A percentile compares a stretch with the other conserved stretches of the same genome.
Evolutionary conservation across 2,113 vertebrate genomes (phyloP).

Genomic region (Colistium nudipinnis): DNA sequence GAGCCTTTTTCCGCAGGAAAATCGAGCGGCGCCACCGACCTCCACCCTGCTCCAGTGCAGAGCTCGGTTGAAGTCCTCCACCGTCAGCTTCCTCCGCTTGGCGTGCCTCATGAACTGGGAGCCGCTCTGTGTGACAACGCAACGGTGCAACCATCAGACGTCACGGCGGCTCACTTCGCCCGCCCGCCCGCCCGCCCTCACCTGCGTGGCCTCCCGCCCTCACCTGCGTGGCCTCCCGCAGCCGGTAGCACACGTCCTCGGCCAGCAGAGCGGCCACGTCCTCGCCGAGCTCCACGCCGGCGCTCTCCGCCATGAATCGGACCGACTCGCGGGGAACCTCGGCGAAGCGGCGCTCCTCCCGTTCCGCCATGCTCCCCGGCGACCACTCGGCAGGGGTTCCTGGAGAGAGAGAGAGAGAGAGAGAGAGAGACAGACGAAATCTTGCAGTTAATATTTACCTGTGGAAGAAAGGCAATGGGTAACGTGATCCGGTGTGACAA

Average conservation of each 20-base stretch:
- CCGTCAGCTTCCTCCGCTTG: constrained; percentile 87
- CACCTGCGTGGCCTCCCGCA: constrained; percentile 91
- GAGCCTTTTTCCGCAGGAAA: too few relatives aligned
- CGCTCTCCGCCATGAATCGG: constrained; percentile 88
- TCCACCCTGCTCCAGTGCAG: constrained; percentile 93
- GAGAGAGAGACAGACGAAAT: too few relatives aligned
- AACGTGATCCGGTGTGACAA: too few relatives aligned
- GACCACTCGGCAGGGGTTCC: too few relatives aligned
- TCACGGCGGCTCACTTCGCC: too few relatives aligned
- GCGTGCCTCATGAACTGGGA: constrained; percentile 94
- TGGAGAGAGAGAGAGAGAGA: too few relatives aligned
- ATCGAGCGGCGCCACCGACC: too few relatives aligned
- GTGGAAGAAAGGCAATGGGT: too few relatives aligned
- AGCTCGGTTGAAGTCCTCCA: constrained; percentile 92
- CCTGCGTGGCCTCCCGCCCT: too few relatives aligned
- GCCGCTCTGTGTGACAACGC: constrained; percentile 87
- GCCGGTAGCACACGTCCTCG: constrained; percentile 92
- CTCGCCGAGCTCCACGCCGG: constrained; percentile 88
- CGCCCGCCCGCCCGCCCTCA: too few relatives aligned
- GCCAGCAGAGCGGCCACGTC: constrained; percentile 88
- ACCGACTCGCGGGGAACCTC: constrained; percentile 91
- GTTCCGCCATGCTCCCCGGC: constrained; percentile 84
- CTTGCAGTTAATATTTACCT: too few relatives aligned
- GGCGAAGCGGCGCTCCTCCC: constrained; percentile 91
- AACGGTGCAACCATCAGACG: too few relatives aligned